Conservation (phyloP, 2,113 vertebrate genomes). For the Vombatus ursinus region DNA sequence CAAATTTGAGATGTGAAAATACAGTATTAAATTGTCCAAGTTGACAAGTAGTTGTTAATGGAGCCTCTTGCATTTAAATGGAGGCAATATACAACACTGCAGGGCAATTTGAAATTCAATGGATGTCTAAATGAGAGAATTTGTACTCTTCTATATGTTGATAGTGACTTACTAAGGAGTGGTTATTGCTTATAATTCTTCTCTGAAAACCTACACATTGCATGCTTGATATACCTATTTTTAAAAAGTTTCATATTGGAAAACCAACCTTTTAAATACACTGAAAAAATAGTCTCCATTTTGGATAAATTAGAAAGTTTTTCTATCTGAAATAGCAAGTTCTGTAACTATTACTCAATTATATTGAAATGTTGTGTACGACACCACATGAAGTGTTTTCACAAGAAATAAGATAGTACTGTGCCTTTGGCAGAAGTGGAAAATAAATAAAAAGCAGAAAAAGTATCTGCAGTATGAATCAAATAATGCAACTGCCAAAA, state of each 20-base stretch:
- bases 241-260: background rate
- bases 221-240: background rate
- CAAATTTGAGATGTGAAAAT: background rate
- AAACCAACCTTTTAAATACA: background rate
- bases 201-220: background rate
- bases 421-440: background rate
- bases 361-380: background rate
- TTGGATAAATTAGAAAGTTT: background rate
- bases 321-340: background rate
- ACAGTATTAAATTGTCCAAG: background rate
- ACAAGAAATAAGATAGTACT: conserved; percentile 8
- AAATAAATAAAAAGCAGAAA: background rate
- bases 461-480: background rate
- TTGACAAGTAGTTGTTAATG: background rate
- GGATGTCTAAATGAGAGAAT: background rate
- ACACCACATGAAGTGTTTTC: conserved; percentile 13
- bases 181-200: background rate
- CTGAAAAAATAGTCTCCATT: background rate
- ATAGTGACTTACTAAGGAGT: background rate
- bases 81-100: background rate
- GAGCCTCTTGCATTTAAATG: background rate
- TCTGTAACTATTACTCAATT: conserved; percentile 18
- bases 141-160: background rate
- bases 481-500: background rate
- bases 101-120: background rate